Evolutionary conservation across 2,113 vertebrate species (phyloP).

Genomic region (Sprattus sprattus): DNA sequence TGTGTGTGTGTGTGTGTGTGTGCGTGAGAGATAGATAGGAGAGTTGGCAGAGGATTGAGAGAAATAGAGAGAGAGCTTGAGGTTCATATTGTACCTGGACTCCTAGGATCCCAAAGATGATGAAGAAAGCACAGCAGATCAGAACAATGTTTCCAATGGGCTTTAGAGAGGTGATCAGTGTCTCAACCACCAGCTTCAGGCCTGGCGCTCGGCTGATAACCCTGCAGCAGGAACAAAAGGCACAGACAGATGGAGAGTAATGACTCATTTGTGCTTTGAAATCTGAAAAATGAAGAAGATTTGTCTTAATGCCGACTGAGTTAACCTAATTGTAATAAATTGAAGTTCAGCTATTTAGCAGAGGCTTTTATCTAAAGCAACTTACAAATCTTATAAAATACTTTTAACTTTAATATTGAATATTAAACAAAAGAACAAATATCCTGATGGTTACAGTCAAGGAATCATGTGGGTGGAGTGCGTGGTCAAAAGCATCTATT

Average conservation of each 20-base stretch:
- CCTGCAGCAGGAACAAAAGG: slow-evolving; percentile 53
- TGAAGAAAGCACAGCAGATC: slow-evolving; percentile 98
- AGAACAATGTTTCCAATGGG: slow-evolving; percentile 98
- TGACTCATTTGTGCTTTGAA: background rate
- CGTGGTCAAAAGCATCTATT: background rate
- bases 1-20: background rate
- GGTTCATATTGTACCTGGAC: slow-evolving; percentile 80
- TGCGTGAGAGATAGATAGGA: background rate
- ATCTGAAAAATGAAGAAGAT: background rate
- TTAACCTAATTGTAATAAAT: background rate
- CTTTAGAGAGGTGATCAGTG: slow-evolving; percentile 96
- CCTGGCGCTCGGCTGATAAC: slow-evolving; percentile 97
- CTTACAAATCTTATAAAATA: too few relatives aligned
- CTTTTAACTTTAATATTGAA: too few relatives aligned
- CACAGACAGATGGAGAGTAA: background rate
- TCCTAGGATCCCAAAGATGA: slow-evolving; percentile 96
- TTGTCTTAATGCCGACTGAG: background rate
- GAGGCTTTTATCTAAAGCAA: too few relatives aligned
- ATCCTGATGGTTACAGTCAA: too few relatives aligned
- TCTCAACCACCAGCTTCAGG: slow-evolving; percentile 96
- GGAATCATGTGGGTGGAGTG: background rate
- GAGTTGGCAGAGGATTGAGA: background rate
- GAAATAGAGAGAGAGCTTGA: background rate
- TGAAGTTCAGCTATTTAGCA: too few relatives aligned
- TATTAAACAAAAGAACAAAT: too few relatives aligned